A percentile compares a stretch with the other conserved stretches of the same genome.
These are phyloP conservation scores for Spea bombifrons DNA, from an alignment of 2,113 vertebrate genomes.

Conservation along the genomic window DNA sequence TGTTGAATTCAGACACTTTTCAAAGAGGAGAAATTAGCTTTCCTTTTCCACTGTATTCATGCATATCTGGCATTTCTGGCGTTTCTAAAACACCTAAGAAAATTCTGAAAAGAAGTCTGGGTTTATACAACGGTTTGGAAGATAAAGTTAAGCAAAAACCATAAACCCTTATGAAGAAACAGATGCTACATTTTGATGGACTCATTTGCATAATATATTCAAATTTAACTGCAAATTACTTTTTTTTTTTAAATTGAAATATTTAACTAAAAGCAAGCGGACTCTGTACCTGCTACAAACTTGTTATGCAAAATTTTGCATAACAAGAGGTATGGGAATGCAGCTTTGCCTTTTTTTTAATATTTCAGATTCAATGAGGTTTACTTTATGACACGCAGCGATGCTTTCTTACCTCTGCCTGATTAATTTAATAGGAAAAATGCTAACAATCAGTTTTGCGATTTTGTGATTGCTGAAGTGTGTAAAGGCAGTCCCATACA, in stretches of 20 bases:
- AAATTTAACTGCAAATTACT: not conserved
- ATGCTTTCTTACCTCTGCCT: too few species aligned
- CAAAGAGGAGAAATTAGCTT: constrained; percentile 6
- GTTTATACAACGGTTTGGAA: constrained; percentile 18
- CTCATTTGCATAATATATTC: constrained; percentile 22
- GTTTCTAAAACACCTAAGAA: not conserved
- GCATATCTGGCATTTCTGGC: not conserved
- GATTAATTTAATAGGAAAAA: too few species aligned
- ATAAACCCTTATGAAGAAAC: not conserved
- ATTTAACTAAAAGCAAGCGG: not conserved
- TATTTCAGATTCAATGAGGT: too few species aligned
- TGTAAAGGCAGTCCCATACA: too few species aligned
- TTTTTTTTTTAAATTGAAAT: not conserved
- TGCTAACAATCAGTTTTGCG: too few species aligned
- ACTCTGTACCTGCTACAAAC: not conserved
- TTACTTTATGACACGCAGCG: too few species aligned
- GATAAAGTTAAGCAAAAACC: not conserved
- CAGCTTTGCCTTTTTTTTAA: not conserved
- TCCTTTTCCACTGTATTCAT: not conserved
- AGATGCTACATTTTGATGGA: not conserved
- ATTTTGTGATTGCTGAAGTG: too few species aligned
- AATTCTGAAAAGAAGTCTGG: not conserved
- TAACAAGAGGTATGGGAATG: not conserved
- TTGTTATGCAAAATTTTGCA: not conserved
- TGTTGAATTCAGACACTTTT: not conserved